These are phyloP conservation scores for Hystrix brachyura DNA, from an alignment of 2,113 vertebrate species.

Conservation along the genomic window DNA sequence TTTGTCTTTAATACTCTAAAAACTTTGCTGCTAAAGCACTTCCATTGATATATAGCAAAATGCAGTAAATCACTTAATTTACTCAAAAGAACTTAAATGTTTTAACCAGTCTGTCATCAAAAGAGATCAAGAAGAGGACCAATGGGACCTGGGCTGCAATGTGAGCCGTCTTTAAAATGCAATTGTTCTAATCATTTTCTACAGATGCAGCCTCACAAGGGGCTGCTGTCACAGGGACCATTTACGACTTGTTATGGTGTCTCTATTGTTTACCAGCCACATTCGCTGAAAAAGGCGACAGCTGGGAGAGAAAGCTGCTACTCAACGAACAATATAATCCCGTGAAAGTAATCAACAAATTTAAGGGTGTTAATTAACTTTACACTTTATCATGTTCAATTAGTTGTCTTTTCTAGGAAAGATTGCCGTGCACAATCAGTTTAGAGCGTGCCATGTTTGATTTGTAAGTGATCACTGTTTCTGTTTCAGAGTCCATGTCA, in stretches of 20 bases:
- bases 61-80: conserved; percentile 92
- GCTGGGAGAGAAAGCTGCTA: conserved; percentile 96
- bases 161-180: conserved; percentile 96
- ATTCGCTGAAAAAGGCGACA: conserved; percentile 93
- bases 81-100: conserved; percentile 91
- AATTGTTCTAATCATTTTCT: conserved; percentile 99
- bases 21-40: conserved; percentile 83
- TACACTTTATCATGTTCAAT: conserved; percentile 99
- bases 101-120: conserved; percentile 91
- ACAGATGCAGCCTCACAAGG: conserved; percentile 96
- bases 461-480: conserved; percentile 96
- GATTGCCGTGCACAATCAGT: conserved; percentile 94
- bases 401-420: conserved; percentile 95
- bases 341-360: conserved; percentile 98
- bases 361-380: conserved; percentile 99
- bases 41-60: conserved; percentile 83
- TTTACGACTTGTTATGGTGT: conserved; percentile 94
- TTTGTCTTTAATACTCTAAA: conserved; percentile 75
- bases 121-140: conserved; percentile 92
- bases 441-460: conserved; percentile 95
- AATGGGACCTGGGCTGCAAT: conserved; percentile 92
- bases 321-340: conserved; percentile 94
- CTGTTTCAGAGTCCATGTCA: conserved; percentile 92
- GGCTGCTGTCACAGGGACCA: conserved; percentile 94
- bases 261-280: conserved; percentile 96